Evolutionary conservation across 2,888 invertebrate species (phyloP).

Genomic region (Epistrophella euchroma): DNA sequence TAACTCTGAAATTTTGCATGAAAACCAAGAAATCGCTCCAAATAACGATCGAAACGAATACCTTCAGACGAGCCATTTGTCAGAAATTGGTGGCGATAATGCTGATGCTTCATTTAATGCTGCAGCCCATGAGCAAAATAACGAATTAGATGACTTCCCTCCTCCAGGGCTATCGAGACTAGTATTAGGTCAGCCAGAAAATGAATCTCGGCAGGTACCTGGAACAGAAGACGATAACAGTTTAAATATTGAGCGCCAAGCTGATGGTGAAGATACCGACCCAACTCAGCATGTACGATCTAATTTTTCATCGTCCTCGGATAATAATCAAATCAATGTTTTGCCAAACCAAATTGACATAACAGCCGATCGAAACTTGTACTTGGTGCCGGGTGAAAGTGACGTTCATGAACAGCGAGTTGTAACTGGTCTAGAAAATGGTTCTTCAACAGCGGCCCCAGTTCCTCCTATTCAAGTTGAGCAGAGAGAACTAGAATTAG

Average conservation of each 20-base stretch:
- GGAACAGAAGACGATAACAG: constrained; percentile 83
- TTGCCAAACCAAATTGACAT: constrained; percentile 77
- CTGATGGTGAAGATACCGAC: constrained; percentile 83
- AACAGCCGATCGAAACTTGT: constrained; percentile 80
- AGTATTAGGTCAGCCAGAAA: constrained; percentile 88
- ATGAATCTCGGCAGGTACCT: constrained; percentile 84
- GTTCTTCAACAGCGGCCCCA: constrained; percentile 79
- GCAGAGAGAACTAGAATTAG: constrained; percentile 86
- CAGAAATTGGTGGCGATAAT: constrained; percentile 84
- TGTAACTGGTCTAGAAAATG: constrained; percentile 86
- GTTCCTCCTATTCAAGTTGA: constrained; percentile 78
- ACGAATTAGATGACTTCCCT: constrained; percentile 84
- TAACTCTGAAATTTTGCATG: constrained; percentile 86
- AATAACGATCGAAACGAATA: constrained; percentile 90
- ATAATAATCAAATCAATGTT: constrained; percentile 54
- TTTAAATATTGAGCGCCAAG: constrained; percentile 84
- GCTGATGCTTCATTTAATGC: constrained; percentile 72
- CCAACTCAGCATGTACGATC: constrained; percentile 63
- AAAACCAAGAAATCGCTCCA: constrained; percentile 86
- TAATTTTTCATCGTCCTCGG: constrained; percentile 56
- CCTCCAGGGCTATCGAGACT: constrained; percentile 88
- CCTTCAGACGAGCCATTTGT: constrained; percentile 90
- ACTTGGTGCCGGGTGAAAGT: constrained; percentile 81
- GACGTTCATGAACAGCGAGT: constrained; percentile 83
- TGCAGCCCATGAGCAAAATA: constrained; percentile 78